Percentiles rank a stretch among this genome's conserved stretches.
These are phyloP conservation scores for Netelia virgata DNA, from an alignment of 2,888 invertebrate species.

Conservation along the genomic window DNA sequence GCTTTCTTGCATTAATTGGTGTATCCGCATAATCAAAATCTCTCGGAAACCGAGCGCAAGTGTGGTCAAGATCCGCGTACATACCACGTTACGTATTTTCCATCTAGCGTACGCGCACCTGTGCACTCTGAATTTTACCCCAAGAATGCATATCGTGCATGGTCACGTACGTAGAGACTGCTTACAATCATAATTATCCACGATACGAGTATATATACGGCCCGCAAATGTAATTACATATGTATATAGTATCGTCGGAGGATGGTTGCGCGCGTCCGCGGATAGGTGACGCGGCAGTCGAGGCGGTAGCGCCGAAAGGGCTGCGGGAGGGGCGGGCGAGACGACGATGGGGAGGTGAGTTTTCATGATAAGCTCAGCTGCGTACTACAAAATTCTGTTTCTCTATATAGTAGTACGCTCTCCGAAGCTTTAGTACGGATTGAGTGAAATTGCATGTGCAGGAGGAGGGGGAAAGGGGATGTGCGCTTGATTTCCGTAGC, in stretches of 20 bases:
- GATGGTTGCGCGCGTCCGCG: no score
- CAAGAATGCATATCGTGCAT: slow-evolving; percentile 4
- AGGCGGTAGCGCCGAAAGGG: not conserved
- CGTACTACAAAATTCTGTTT: slow-evolving; percentile 44
- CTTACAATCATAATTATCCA: slow-evolving; percentile 58
- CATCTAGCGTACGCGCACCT: slow-evolving; percentile 23
- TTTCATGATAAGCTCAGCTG: slow-evolving; percentile 57
- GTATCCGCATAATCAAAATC: no score
- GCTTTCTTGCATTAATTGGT: no score
- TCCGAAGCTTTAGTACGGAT: slow-evolving; percentile 38
- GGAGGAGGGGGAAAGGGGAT: not conserved
- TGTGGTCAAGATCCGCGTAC: slow-evolving; percentile 15
- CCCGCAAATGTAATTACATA: slow-evolving; percentile 60
- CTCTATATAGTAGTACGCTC: slow-evolving; percentile 34
- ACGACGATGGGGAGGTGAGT: slow-evolving; percentile 36
- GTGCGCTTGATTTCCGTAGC: slow-evolving; percentile 33
- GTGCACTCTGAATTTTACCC: slow-evolving; percentile 33
- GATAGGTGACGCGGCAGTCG: not conserved
- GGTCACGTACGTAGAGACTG: slow-evolving; percentile 55
- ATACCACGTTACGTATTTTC: slow-evolving; percentile 16
- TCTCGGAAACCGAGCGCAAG: no score
- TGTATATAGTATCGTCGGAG: slow-evolving; percentile 3
- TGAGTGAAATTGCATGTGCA: slow-evolving; percentile 53
- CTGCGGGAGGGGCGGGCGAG: no score
- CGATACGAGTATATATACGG: slow-evolving; percentile 47